phyloP scores from a whole-genome alignment of 2,113 vertebrate genomes.

The Mormoops blainvillei region DNA sequence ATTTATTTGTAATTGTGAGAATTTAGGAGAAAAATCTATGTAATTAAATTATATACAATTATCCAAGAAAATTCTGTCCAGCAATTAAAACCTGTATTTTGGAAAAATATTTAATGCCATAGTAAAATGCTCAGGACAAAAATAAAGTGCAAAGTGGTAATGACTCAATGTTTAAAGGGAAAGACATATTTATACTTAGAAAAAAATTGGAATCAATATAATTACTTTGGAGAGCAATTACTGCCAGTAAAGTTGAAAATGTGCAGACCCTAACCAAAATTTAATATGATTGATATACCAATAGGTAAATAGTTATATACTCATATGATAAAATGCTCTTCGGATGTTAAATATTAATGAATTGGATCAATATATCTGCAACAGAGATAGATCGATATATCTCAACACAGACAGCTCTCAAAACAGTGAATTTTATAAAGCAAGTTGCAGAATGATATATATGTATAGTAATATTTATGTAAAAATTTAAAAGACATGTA shows the following conservation, averaged over 20 bases:
- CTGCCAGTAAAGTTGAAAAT: not conserved
- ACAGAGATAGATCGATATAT: not conserved
- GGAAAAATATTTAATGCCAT: not conserved
- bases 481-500: not conserved
- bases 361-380: not conserved
- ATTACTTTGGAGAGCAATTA: conserved; percentile 14
- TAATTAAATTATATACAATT: not conserved
- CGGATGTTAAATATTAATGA: conserved; percentile 1
- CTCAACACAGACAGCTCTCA: not conserved
- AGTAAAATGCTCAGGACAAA: not conserved
- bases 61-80: not conserved
- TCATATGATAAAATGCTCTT: not conserved
- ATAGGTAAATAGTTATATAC: not conserved
- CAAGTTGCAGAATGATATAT: not conserved
- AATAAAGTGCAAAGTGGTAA: not conserved
- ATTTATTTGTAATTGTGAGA: conserved; percentile 27
- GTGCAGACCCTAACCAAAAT: not conserved
- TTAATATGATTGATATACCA: not conserved
- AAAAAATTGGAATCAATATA: not conserved
- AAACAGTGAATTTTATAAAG: conserved; percentile 35
- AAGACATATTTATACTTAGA: not conserved
- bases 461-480: not conserved
- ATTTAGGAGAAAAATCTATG: not conserved
- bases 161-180: not conserved
- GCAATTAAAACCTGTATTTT: not conserved